Evolutionary conservation across 2,888 invertebrate genomes (phyloP).

Genomic region (Petrophora chlorosata): DNA sequence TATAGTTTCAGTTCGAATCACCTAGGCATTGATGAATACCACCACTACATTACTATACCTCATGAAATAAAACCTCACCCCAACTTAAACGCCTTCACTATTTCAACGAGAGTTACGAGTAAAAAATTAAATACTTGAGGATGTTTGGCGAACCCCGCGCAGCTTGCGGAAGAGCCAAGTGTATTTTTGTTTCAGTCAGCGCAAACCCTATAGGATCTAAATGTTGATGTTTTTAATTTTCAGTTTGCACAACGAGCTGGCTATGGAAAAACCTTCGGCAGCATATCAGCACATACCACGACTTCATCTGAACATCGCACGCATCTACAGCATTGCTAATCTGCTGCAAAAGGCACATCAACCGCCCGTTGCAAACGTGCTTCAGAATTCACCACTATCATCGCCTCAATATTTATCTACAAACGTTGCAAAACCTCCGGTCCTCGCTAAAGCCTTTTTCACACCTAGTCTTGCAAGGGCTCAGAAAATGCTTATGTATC

Average conservation of each 20-base stretch:
- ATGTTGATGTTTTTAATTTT: slow-evolving; percentile 4
- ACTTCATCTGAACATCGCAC: slow-evolving; percentile 44
- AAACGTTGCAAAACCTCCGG: not conserved
- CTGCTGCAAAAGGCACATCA: slow-evolving; percentile 9
- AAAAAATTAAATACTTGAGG: no score
- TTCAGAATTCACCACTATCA: slow-evolving; percentile 6
- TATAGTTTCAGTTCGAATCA: not conserved
- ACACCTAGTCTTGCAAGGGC: not conserved
- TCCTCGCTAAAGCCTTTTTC: not conserved
- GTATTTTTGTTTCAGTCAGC: no score
- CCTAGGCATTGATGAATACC: no score
- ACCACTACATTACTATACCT: no score
- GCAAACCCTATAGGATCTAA: not conserved
- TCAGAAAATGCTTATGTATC: slow-evolving; percentile 2
- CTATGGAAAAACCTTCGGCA: slow-evolving; percentile 2
- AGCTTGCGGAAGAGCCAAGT: no score
- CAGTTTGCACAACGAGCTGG: slow-evolving; percentile 16
- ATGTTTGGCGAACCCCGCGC: no score
- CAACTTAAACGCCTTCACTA: no score
- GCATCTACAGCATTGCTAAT: slow-evolving; percentile 30
- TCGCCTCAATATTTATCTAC: no score
- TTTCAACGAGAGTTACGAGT: no score
- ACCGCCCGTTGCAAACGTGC: not conserved
- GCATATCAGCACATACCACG: slow-evolving; percentile 20
- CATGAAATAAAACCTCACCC: no score